Conservation (phyloP, 2,888 invertebrate genomes). For the Melanostoma mellinum region DNA sequence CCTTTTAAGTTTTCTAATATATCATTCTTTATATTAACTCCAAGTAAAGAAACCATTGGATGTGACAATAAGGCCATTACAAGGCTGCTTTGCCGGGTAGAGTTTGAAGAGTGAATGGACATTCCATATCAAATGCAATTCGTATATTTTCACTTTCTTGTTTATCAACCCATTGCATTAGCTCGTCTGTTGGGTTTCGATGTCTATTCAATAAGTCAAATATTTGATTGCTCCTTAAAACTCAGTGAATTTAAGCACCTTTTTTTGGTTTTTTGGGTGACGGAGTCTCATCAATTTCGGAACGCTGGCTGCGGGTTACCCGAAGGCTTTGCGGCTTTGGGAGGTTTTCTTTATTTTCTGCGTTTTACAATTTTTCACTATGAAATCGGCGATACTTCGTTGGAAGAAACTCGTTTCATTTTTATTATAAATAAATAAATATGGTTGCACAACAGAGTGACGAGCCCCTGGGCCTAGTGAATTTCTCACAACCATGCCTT, state of each 20-base stretch:
- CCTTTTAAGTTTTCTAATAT: conserved; percentile 84
- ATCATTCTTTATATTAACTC: conserved; percentile 86
- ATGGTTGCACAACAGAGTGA: no score
- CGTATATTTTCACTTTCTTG: conserved; percentile 81
- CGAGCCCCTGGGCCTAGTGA: no score
- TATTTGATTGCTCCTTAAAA: conserved; percentile 79
- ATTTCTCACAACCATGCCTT: no score
- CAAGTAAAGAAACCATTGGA: conserved; percentile 84
- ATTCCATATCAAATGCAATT: conserved; percentile 87
- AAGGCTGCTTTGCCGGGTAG: conserved; percentile 84
- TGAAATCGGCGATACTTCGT: no score
- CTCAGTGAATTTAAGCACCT: conserved; percentile 77
- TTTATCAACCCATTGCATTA: conserved; percentile 81
- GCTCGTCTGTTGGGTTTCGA: conserved; percentile 82
- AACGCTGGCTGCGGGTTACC: conserved; percentile 76
- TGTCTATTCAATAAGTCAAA: conserved; percentile 81
- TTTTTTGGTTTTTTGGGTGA: conserved; percentile 75
- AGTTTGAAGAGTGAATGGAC: conserved; percentile 85
- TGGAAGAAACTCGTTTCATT: neutral
- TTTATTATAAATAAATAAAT: neutral
- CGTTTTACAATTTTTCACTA: conserved; percentile 58
- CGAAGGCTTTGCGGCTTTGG: conserved; percentile 78
- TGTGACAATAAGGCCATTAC: conserved; percentile 84
- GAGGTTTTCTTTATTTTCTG: conserved; percentile 75
- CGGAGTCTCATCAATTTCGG: conserved; percentile 75